Evolutionary conservation across 1,140 invertebrate genomes (phyloP), one percentile per base, ranked within the genome.

Genomic region (Augochlora pura): DNA sequence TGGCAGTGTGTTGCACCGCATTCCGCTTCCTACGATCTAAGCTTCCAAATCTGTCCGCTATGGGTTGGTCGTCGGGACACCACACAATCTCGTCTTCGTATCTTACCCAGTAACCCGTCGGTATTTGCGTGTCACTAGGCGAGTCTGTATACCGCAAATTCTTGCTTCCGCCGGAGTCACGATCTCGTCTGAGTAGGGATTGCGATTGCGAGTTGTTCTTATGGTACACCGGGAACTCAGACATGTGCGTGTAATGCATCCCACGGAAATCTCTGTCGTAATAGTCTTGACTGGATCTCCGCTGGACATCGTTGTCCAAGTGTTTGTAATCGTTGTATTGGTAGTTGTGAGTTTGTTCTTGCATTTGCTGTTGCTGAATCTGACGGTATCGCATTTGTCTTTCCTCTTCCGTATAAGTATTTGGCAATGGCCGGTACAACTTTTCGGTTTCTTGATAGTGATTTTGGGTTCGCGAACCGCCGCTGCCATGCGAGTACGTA

Each of bases 11-110:
- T 71, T 93, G 85, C 46, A 91, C 78, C 65, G 88, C 92, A 73
- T 91, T 94, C 2, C 90, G 90, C 90, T 94, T 94, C 88, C 95
- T 93, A 42, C 95, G 93, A 89, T 95, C 95, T 62, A 96, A 91
- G 88, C 95, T 96, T 38, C 95, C 94, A 87, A 95, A 95, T 85
- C 94, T 94, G 79, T 93, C 91, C 0, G 83, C 14, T 57, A 83
- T 59, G 81, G 80, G 16, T 52, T 87, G 88, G 16, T 91, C 91
- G 4, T 90, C 88, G 1, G 88, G 80, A n/a, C 89, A 91, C 88
- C 91, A 92, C n/a, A 92, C 81, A 12, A 91, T 89, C 38, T 93
- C 91, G 23, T 92, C 90, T n/a, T 91, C 87, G 14, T 90, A 84
- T 23, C 91, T 88, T 62, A 91, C 85, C 89, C 89, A 93, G 49